Base-by-base conservation (phyloP, 2,888 invertebrate genomes). In the Dione juno region DNA sequence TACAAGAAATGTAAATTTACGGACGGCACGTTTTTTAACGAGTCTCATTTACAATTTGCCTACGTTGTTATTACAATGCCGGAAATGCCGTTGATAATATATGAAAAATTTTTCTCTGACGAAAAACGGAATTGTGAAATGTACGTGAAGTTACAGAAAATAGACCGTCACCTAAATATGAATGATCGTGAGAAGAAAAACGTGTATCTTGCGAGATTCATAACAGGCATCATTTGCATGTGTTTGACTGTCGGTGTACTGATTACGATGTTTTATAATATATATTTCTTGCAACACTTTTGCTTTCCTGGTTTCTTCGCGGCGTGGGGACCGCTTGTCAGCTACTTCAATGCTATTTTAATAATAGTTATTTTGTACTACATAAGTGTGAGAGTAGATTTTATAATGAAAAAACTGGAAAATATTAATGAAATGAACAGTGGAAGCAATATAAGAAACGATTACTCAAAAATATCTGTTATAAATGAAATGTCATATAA, bases 121-220 rank as follows among this genome's bases (percentile, higher is more conserved):
- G 61, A 70, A 43, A 67, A 72, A 40, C 54, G 69, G 11, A 75
- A 72, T 66, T 81, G 84, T 61, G 80, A 84, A 72, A 74, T 89
- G 8, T 88, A 84, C 67, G 87, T 89, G 0, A 88, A 88, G 66
- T 74, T 89, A 41, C 89, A 89, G 73, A 88, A 79, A 77, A 80
- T 89, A 40, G 88, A 89, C 68, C 80, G 85, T 11, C 73, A 72
- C 28, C 64, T 90, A 1, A 79, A 81, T 63, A 81, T 83, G 74
- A 78, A 74, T 6, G 75, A 81, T n/a, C 35, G 19, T 63, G 66
- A 72, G n/a, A 67, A 63, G 37, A 40, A 73, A 0, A 88, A 89
- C 72, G 75, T 76, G 41, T 73, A 73, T 9, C 72, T 82, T n/a
- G 74, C 73, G 16, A 70, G 66, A 1, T 3, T 74, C 1, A 77